Percentiles rank a stretch among this genome's conserved stretches.
phyloP scores from a whole-genome alignment of 2,888 invertebrate species.

The Apomyelois bistriatella region DNA sequence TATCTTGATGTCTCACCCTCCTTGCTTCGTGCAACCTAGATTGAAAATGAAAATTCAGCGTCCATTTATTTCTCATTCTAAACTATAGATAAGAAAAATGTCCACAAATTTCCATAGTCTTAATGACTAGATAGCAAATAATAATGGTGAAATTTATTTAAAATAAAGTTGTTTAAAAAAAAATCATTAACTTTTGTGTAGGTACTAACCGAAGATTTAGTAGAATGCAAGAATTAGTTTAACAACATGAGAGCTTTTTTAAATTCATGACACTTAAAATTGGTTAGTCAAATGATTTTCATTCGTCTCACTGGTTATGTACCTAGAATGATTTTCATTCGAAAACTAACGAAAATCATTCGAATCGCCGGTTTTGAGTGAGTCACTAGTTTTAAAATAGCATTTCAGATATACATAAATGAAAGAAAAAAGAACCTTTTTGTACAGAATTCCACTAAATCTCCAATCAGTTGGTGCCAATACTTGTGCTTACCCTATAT shows the following conservation, averaged over 20 bases:
- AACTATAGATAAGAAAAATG: conserved; percentile 55
- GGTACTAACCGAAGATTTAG: neutral
- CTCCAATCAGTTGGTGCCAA: conserved; percentile 1
- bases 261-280: no score
- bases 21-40: conserved; percentile 73
- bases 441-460: neutral
- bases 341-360: no score
- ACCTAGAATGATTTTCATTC: no score
- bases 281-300: no score
- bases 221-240: neutral
- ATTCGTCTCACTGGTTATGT: no score
- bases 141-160: neutral
- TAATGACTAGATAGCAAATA: conserved; percentile 20
- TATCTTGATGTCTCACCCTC: conserved; percentile 61
- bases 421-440: no score
- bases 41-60: conserved; percentile 77
- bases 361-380: no score
- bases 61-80: conserved; percentile 62
- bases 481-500: conserved; percentile 88
- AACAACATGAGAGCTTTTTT: no score
- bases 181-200: no score
- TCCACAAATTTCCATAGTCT: conserved; percentile 61
- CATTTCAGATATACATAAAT: no score
- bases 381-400: no score
- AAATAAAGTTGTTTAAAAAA: no score